These are phyloP conservation scores for Protobothrops mucrosquamatus DNA, from an alignment of 2,113 vertebrate species.

Conservation along the genomic window DNA sequence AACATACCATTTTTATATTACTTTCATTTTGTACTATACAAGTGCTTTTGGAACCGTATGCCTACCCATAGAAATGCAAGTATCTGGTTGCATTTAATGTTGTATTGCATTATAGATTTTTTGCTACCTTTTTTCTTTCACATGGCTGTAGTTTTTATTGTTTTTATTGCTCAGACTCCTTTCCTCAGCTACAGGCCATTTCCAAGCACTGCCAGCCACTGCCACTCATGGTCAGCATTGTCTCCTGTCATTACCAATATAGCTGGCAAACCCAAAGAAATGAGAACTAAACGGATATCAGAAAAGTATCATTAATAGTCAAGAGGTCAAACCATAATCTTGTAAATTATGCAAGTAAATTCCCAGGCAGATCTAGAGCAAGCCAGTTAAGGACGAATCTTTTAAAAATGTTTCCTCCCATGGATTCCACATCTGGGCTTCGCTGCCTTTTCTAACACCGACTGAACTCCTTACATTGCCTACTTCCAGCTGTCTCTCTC, in stretches of 20 bases:
- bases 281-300: background rate
- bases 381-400: background rate
- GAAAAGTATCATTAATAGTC: background rate
- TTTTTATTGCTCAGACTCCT: background rate
- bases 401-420: background rate
- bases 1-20: too few species aligned
- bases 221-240: background rate
- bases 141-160: background rate
- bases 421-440: background rate
- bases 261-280: background rate
- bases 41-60: too few species aligned
- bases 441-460: background rate
- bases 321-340: background rate
- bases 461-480: background rate
- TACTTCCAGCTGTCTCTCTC: background rate
- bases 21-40: too few species aligned
- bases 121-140: too few species aligned
- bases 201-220: background rate
- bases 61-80: too few species aligned
- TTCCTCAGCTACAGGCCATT: background rate
- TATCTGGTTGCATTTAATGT: too few species aligned
- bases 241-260: background rate
- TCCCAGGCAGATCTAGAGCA: background rate
- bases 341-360: background rate
- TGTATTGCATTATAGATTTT: too few species aligned